Evolutionary conservation across 2,113 vertebrate species (phyloP), one percentile per base, ranked within the genome.

Genomic region (Channa maculata): DNA sequence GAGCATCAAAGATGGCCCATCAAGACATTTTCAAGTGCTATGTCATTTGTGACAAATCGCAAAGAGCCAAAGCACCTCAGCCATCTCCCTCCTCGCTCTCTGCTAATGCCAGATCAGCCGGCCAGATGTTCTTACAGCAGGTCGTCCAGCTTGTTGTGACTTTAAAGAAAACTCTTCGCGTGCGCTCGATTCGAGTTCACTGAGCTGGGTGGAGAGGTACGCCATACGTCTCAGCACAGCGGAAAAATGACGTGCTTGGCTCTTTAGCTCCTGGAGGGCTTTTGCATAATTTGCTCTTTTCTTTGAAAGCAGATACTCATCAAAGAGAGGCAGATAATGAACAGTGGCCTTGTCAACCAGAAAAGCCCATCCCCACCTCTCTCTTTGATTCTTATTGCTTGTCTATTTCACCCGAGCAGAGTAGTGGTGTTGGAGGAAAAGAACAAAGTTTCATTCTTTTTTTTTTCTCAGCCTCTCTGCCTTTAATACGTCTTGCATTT

Each of bases 241-340:
- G 46, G 57, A 45, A 44, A 37, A 79, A 74, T 41, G 49, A 46
- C 52, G 62, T 8, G n/a, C 67, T 0, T 24, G 48, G 58, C 54
- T 54, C 13, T 48, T 48, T 39, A 38, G 65, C 57, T 74, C 13
- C 65, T 14, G 6, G 43, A 67, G 49, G 54, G 65, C 51, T 43
- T 60, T 70, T 79, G 51, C 49, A 73, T 78, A 78, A 80, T 77
- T 76, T 78, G 46, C 58, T 67, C 53, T 68, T 11, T 77, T 77
- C 63, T 85, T 86, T 81, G 51, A 81, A 80, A 73, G 71, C 34
- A 75, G 59, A 82, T 62, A 51, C 8, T 70, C 53, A 54, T 77
- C 74, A 85, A 85, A 82, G 80, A 66, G 57, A 67, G 6, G 14
- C 62, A 73, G 72, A 71, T 78, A 84, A 78, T 79, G 68, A 86